Conservation (phyloP, 2,888 invertebrate genomes). For the Cotesia congregata region DNA sequence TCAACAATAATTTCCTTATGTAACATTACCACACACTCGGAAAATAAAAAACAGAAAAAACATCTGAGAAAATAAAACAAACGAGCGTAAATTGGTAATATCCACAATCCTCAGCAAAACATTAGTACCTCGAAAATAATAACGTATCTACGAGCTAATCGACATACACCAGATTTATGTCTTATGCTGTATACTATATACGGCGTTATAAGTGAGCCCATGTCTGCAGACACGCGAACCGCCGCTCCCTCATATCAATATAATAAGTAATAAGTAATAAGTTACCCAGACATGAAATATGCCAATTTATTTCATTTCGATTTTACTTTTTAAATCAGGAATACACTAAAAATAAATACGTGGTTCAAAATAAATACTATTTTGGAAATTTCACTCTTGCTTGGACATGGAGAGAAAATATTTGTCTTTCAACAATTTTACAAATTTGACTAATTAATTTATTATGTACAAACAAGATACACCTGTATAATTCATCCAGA, state of each 20-base stretch:
- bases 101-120: background rate
- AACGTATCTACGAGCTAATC: slow-evolving; percentile 11
- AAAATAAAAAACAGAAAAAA: background rate
- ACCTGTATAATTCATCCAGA: too few species aligned
- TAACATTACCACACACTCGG: background rate
- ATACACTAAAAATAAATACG: too few species aligned
- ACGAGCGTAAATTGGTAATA: background rate
- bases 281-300: background rate
- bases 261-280: background rate
- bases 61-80: background rate
- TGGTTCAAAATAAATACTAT: too few species aligned
- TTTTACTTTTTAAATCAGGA: too few species aligned
- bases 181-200: background rate
- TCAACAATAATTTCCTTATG: background rate
- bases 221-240: background rate
- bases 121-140: background rate
- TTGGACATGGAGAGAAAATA: too few species aligned
- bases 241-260: background rate
- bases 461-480: too few species aligned
- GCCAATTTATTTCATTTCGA: background rate
- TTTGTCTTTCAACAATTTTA: too few species aligned
- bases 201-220: background rate
- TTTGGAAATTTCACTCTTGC: too few species aligned
- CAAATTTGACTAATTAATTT: too few species aligned
- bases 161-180: slow-evolving; percentile 31